phyloP scores from a whole-genome alignment of 2,888 invertebrate genomes.

The Branchellion lobata region DNA sequence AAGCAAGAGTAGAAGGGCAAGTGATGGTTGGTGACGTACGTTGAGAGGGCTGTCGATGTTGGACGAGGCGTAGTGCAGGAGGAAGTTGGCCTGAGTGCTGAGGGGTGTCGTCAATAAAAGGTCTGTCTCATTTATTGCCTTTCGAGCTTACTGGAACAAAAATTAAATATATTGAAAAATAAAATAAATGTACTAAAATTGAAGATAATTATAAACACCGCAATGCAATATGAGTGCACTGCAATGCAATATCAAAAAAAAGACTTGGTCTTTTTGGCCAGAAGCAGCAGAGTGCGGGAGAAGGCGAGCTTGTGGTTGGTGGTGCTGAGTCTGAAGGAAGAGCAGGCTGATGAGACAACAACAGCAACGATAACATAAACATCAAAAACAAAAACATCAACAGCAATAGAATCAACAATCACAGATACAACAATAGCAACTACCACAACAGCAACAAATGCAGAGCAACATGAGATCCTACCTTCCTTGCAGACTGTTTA shows the following conservation, averaged over 20 bases:
- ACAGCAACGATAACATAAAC: too few species aligned
- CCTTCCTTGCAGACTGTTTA: too few species aligned
- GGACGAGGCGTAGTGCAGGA: not conserved
- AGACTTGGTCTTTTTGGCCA: conserved; percentile 36
- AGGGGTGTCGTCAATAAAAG: not conserved
- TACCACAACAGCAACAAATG: too few species aligned
- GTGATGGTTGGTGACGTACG: too few species aligned
- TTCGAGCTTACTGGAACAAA: too few species aligned
- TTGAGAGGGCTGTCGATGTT: not conserved
- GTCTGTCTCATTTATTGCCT: too few species aligned
- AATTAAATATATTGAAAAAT: not conserved
- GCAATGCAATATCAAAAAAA: not conserved
- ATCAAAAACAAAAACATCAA: too few species aligned
- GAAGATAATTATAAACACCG: conserved; percentile 7
- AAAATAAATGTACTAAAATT: not conserved
- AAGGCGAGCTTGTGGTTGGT: conserved; percentile 43
- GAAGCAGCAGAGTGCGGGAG: conserved; percentile 42
- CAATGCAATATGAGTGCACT: not conserved
- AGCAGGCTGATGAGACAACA: not conserved
- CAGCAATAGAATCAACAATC: too few species aligned
- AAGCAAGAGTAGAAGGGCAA: not conserved
- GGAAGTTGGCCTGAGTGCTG: not conserved
- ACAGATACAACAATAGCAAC: too few species aligned
- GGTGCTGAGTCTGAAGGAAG: conserved; percentile 26
- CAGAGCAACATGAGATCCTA: too few species aligned